Base-by-base conservation (phyloP, 2,113 vertebrate species). In the Mionectes macconnelli region DNA sequence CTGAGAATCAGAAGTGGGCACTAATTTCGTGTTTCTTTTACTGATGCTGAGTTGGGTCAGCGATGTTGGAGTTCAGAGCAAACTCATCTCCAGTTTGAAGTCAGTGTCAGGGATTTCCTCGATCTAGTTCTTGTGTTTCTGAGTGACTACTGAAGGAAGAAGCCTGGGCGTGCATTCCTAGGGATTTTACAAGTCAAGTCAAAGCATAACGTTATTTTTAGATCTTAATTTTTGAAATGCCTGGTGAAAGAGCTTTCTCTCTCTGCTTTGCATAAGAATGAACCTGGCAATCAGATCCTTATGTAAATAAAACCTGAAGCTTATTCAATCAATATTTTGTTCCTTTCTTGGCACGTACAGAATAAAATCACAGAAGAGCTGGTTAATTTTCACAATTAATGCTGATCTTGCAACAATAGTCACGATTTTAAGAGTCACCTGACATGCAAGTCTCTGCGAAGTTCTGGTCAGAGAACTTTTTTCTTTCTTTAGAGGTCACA, bases 281-380 rank as follows among this genome's bases (percentile, higher is more conserved):
- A 94, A 94, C 45, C 87, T 94, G 77, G 89, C 91, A 93, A 95
- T 97, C 94, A 96, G 92, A 94, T 78, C 56, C n/a, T 89, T 83
- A 68, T 70, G 82, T 91, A 96, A 96, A 94, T 95, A 95, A 94
- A 96, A 87, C 59, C 72, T 79, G 68, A 77, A 83, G 76, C 67
- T 62, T 31, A 3, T n/a, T 88, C 86, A 75, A 79, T 92, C 93
- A 94, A 83, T 96, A 85, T 87, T 94, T 96, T 83, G 40, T 86
- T 79, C 62, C 56, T 83, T 64, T 93, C 75, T 91, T 72, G 87
- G 81, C 90, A 84, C 4, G 1, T 74, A 33, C 6, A 73, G 87
- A 84, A 92, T 68, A 70, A 90, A 85, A 74, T 89, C 63, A 78
- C n/a, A 57, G 87, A 77, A 55, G 74, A 94, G 67, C 40, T 45